Evolutionary conservation across 2,797 vertebrate genomes (phyloP), one percentile per base, ranked within the genome.

Genomic region (Chelon auratus): DNA sequence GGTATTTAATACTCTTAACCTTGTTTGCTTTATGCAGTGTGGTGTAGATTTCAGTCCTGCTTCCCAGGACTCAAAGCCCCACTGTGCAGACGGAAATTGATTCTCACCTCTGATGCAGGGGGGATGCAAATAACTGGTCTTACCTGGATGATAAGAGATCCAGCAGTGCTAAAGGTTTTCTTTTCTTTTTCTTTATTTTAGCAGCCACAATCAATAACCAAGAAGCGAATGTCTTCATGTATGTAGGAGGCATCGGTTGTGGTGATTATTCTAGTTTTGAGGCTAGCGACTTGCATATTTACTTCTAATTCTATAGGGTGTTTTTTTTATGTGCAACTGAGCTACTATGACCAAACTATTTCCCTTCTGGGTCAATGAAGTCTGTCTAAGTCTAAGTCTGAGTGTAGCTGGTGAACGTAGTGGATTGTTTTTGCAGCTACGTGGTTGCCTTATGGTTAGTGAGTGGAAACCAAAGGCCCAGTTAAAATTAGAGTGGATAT

Each of bases 111-210:
- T 12, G 59, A 76, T 74, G 57, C 15, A 15, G 33, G 61, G 30
- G 11, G 64, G 77, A 77, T 72, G 61, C 48, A 68, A 75, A 77
- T 54, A 52, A 17, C 54, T 20, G 48, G 43, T 70, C 12, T 67
- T 48, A 63, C 24, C 24, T 68, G 24, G 60, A 51, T 54, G 12
- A 60, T 47, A 37, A 67, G 54, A 75, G 43, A 58, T 37, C 10
- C 22, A 57, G 55, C 10, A 26, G 30, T 33, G 42, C 2, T 8
- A 6, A 48, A 67, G 24, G 0, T 48, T 37, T 52, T 30, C 0
- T 54, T 52, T 63, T 52, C 4, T 53, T 15, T 7, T 15, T 30
- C 4, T 52, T 30, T 69, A 8, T 33, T 33, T 42, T n/a, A 43
- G 11, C 30, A 26, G 22, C 14, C 24, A 8, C 18, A 33, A 48